A percentile compares a stretch with the other conserved stretches of the same genome.
These are phyloP conservation scores for Watsonalla cultraria DNA, from an alignment of 2,888 invertebrate species.

Conservation along the genomic window DNA sequence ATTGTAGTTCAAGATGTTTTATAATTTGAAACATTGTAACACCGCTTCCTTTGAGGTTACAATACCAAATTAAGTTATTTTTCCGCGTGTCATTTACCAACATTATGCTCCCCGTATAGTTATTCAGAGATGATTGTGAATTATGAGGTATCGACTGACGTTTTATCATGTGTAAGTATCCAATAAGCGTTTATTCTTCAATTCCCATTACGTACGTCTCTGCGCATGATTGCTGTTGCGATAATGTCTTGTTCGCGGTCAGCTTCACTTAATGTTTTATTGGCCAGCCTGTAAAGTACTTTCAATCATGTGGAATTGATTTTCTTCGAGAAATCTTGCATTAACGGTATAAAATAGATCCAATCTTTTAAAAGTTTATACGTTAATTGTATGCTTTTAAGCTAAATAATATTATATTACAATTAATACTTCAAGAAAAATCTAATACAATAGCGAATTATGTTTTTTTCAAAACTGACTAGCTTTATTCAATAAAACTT, in stretches of 20 bases:
- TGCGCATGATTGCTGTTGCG: conserved; percentile 25
- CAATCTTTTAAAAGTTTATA: no score
- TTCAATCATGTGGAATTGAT: conserved; percentile 29
- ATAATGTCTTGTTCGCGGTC: conserved; percentile 28
- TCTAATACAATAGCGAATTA: no score
- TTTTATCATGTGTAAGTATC: conserved; percentile 4
- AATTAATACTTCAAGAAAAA: no score
- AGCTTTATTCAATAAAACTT: no score
- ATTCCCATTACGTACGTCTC: conserved; percentile 8
- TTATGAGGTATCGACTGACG: neutral
- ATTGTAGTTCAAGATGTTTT: no score
- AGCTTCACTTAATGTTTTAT: conserved; percentile 37
- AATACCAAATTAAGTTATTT: conserved; percentile 21
- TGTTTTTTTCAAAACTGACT: no score
- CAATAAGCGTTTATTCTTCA: conserved; percentile 5
- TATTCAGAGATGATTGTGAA: conserved; percentile 10
- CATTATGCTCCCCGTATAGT: conserved; percentile 13
- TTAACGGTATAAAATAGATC: no score
- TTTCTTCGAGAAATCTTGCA: conserved; percentile 11
- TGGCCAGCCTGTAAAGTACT: conserved; percentile 37
- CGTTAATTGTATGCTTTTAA: no score
- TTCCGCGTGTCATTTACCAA: conserved; percentile 9
- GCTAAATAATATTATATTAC: no score
- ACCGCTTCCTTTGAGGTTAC: no score
- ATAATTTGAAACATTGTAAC: no score